Base-by-base conservation (phyloP, 2,113 vertebrate species). In the Eretmodus cyanostictus region DNA sequence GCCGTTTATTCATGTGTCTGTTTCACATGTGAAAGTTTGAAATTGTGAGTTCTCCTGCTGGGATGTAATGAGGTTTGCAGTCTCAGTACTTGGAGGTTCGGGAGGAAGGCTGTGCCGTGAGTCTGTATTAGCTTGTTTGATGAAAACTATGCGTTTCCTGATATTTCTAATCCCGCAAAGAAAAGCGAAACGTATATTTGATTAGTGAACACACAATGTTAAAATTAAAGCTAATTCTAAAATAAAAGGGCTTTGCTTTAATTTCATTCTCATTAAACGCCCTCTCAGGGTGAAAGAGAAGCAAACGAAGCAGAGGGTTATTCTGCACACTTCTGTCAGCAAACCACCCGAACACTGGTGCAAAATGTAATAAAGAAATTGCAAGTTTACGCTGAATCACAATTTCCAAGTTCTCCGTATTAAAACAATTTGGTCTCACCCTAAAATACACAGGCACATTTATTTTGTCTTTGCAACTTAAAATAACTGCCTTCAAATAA, bases 221-320 rank as follows among this genome's bases (percentile, higher is more conserved):
- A 7, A 45, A 73, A 45, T 42, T 10, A 14, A 73, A 73, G 22
- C 40, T 45, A 73, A 42, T 45, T 10, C 38, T 73, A 27, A 73
- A 38, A 66, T 19, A 66, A 66, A 66, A 38, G 61, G 34, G 61
- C 61, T 66, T 38, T 38, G n/a, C 31, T 66, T 66, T 66, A 66
- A 66, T 38, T 66, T 38, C 31, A 36, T 66, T 66, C 61, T 66
- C 17, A n/a, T 66, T 12, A 13, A 66, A 3, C 6, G 1, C 1
- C 61, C 31, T 38, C 34, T 38, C 61, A 8, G 61, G 61, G 34
- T 66, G 61, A n/a, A 38, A 13, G 61, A 38, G 34, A 13, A 3
- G 61, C 61, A 66, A 66, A 38, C 4, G 4, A 38, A 22, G 34
- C 61, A 38, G 31, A 66, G 2, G 17, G 31, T 66, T 66, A 3